Conservation (phyloP, 2,888 invertebrate species). For the Lamellibrachia columna region DNA sequence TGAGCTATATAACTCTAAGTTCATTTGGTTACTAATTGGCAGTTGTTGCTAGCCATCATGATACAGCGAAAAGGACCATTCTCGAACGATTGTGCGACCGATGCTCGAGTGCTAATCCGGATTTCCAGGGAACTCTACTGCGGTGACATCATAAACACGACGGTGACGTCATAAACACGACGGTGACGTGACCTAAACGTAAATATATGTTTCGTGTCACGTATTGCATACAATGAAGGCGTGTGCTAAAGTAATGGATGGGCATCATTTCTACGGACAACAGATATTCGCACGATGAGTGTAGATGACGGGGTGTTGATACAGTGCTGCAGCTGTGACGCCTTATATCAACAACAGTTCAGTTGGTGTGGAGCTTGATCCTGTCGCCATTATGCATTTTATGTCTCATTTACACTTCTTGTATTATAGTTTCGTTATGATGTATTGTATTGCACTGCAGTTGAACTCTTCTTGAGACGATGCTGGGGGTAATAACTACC, state of each 20-base stretch:
- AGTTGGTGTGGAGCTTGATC: not conserved
- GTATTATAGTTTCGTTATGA: not conserved
- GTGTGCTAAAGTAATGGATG: not conserved
- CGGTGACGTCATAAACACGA: not conserved
- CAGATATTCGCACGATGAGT: not conserved
- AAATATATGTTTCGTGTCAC: not conserved
- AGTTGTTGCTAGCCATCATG: not conserved
- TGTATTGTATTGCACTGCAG: not conserved
- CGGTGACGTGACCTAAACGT: no score
- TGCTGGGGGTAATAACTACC: not conserved
- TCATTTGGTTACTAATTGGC: not conserved
- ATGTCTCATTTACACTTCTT: not conserved
- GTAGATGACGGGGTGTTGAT: not conserved
- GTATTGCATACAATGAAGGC: not conserved
- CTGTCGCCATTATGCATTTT: not conserved
- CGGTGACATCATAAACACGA: not conserved
- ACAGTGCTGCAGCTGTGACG: not conserved
- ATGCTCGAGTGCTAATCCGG: not conserved
- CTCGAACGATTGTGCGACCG: not conserved
- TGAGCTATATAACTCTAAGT: not conserved
- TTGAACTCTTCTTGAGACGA: not conserved
- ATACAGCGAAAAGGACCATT: not conserved
- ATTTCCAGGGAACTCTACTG: not conserved
- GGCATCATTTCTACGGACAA: not conserved
- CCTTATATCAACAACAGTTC: not conserved